Evolutionary conservation across 1,140 invertebrate genomes (phyloP), one percentile per base, ranked within the genome.

Genomic region (Asbolus verrucosus): DNA sequence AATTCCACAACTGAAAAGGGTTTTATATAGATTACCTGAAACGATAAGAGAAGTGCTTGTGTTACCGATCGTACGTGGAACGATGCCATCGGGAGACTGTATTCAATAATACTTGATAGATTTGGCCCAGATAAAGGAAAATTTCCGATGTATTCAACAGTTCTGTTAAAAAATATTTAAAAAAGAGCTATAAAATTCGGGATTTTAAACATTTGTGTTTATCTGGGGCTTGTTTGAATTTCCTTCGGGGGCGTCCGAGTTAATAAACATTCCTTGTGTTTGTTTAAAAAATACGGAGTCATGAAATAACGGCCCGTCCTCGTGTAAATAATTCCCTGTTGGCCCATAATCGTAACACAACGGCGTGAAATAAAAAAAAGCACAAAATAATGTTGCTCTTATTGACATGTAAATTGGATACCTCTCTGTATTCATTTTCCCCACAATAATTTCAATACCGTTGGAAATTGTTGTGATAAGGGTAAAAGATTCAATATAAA

Each of bases 231-330:
- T 9, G 46, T 54, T 16, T 54, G 46, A 54, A 54, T 54, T 54
- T 54, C 46, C 46, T 54, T 54, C 46, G 46, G 46, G 46, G 46
- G 46, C 46, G 46, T 54, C 46, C 46, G 21, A 54, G 21, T 54
- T 54, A 36, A 54, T 54, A 54, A 54, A 54, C 46, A 54, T 54
- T 54, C 46, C 46, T 54, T 54, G 2, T 54, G 46, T 54, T 54
- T 54, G 46, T 54, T 54, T 54, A 54, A 54, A n/a, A 36, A 54
- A 54, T 54, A 54, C 46, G 46, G 4, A 36, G 33, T 8, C 33
- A 36, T 36, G 33, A 36, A 36, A 36, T 36, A 36, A 36, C 33
- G 33, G 33, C 2, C 11, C n/a, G 33, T 36, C 33, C 33, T 4
- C 33, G 33, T 11, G 33, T 36, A 36, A 36, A 36, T 36, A 54